A percentile compares a stretch with the other conserved stretches of the same genome.
phyloP scores from a whole-genome alignment of 2,797 vertebrate species.

The Mormyrus hasselquistii region DNA sequence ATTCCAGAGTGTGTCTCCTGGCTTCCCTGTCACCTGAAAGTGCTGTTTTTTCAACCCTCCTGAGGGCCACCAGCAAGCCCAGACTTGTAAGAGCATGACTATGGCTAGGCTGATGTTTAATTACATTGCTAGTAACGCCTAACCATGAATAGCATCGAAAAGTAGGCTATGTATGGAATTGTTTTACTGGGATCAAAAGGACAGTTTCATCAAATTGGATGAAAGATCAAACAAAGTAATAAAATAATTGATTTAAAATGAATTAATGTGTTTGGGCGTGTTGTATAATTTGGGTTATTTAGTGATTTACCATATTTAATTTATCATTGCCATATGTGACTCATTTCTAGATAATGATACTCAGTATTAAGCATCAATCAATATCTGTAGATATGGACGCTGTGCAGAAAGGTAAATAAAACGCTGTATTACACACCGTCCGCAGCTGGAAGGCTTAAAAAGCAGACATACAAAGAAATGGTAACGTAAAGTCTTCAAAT shows the following conservation, averaged over 20 bases:
- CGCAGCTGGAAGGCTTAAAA: neutral
- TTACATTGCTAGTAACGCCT: neutral
- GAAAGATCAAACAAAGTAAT: slow-evolving; percentile 22
- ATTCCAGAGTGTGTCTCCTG: neutral
- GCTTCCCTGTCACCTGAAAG: neutral
- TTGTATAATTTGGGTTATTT: slow-evolving; percentile 9
- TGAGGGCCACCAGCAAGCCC: neutral
- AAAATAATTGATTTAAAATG: slow-evolving; percentile 15
- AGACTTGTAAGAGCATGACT: neutral
- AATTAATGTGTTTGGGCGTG: neutral
- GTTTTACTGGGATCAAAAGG: neutral
- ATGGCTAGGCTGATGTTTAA: neutral
- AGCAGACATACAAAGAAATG: neutral
- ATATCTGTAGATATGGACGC: slow-evolving; percentile 25
- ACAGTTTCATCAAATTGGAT: neutral
- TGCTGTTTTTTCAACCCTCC: neutral
- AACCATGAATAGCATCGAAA: neutral
- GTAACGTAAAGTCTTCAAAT: neutral
- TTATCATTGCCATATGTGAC: slow-evolving; percentile 32
- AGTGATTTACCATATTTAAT: slow-evolving; percentile 24
- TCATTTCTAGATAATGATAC: slow-evolving; percentile 41
- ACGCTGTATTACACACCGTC: neutral
- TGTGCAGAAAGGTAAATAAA: neutral
- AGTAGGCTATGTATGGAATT: neutral
- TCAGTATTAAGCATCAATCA: slow-evolving; percentile 35